Conservation (phyloP, 2,113 vertebrate species). For the Antigone vipio region DNA sequence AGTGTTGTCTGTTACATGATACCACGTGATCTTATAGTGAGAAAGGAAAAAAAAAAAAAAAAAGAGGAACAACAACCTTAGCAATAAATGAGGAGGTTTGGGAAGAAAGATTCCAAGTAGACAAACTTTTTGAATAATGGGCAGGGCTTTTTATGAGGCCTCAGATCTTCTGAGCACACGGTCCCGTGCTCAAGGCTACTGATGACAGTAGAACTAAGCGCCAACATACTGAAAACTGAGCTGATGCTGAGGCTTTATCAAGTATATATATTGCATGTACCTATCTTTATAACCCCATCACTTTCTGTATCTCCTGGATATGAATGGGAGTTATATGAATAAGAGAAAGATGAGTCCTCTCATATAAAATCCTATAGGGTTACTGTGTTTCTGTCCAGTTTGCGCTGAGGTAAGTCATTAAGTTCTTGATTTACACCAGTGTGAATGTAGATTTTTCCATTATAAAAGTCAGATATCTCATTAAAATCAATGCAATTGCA, state of each 20-base stretch:
- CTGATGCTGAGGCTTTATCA: neutral
- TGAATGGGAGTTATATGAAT: neutral
- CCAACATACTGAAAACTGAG: neutral
- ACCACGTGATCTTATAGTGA: neutral
- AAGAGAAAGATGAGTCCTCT: neutral
- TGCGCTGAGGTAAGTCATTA: neutral
- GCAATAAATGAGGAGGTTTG: neutral
- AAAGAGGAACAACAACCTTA: neutral
- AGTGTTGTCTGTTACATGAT: neutral
- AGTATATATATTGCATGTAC: neutral
- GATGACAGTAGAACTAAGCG: neutral
- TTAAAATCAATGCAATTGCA: neutral
- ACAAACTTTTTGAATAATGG: neutral
- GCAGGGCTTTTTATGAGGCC: neutral
- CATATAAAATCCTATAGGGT: neutral
- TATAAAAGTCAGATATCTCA: neutral
- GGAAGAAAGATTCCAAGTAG: neutral
- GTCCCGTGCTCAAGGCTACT: neutral
- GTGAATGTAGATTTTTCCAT: neutral
- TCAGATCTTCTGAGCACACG: neutral
- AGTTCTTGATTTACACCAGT: constrained; percentile 3
- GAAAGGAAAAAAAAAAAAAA: neutral
- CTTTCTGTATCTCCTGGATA: neutral
- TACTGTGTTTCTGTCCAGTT: neutral
- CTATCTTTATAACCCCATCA: neutral